Evolutionary conservation across 1,140 invertebrate species (phyloP).

Genomic region (Stratiolaelaps scimitus): DNA sequence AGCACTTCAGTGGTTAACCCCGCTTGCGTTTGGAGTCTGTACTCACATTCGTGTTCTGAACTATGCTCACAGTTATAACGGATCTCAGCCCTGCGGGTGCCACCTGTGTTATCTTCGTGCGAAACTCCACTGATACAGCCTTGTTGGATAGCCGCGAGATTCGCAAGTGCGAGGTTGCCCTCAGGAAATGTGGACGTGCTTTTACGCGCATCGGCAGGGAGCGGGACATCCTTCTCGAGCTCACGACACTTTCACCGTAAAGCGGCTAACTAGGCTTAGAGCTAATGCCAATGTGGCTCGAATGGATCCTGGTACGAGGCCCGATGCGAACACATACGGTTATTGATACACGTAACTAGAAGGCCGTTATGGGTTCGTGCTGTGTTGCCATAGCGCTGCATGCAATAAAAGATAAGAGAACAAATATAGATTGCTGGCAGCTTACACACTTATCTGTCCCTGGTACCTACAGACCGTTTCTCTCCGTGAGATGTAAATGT

Average conservation of each 20-base stretch:
- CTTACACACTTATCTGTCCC: no score
- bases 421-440: no score
- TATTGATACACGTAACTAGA: no score
- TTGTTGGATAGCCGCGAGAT: slow-evolving; percentile 8
- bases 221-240: not conserved
- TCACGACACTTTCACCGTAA: not conserved
- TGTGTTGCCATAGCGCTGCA: no score
- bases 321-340: no score
- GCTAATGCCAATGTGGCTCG: no score
- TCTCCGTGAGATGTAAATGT: no score
- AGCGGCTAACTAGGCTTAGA: not conserved
- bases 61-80: not conserved
- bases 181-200: not conserved
- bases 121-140: not conserved
- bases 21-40: not conserved
- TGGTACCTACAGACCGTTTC: no score
- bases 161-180: not conserved
- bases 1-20: not conserved
- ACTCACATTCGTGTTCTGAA: not conserved
- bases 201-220: not conserved
- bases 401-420: no score
- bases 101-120: slow-evolving; percentile 18
- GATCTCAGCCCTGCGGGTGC: not conserved
- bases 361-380: no score
- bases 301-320: no score